Evolutionary conservation across 2,797 vertebrate species (phyloP).

Genomic region (Todus mexicanus): DNA sequence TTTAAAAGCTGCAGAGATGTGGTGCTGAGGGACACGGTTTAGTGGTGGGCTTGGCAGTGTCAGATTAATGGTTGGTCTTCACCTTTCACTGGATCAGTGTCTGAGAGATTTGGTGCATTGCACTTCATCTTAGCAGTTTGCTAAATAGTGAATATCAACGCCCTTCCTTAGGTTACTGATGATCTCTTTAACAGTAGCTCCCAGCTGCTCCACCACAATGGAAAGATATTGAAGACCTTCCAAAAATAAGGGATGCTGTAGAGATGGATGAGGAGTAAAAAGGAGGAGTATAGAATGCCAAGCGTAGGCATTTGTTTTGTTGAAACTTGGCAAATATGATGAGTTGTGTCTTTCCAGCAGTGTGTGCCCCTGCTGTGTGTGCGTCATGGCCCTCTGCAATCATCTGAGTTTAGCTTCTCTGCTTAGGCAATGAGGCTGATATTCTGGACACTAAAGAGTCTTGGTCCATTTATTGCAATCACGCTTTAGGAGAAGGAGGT

Average conservation of each 20-base stretch:
- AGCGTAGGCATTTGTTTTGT: not conserved
- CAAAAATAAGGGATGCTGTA: not conserved
- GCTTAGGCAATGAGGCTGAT: not conserved
- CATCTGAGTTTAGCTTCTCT: not conserved
- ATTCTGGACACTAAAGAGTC: not conserved
- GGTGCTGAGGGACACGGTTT: no score
- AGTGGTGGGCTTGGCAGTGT: not conserved
- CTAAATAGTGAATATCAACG: not conserved
- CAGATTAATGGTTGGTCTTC: not conserved
- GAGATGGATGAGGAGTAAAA: not conserved
- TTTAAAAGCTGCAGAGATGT: no score
- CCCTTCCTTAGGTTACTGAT: not conserved
- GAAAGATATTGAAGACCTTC: not conserved
- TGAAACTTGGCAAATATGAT: not conserved
- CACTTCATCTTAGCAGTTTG: not conserved
- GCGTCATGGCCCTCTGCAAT: not conserved
- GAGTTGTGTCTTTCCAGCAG: not conserved
- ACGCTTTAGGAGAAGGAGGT: not conserved
- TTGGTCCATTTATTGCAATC: not conserved
- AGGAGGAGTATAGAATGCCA: not conserved
- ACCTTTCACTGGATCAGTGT: not conserved
- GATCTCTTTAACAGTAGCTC: not conserved
- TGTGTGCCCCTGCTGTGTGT: not conserved
- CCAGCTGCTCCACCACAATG: not conserved
- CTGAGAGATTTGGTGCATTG: not conserved